A percentile compares a stretch with the other conserved stretches of the same genome.
Evolutionary conservation across 2,797 vertebrate genomes (phyloP).

Genomic region (Vipera latastei): DNA sequence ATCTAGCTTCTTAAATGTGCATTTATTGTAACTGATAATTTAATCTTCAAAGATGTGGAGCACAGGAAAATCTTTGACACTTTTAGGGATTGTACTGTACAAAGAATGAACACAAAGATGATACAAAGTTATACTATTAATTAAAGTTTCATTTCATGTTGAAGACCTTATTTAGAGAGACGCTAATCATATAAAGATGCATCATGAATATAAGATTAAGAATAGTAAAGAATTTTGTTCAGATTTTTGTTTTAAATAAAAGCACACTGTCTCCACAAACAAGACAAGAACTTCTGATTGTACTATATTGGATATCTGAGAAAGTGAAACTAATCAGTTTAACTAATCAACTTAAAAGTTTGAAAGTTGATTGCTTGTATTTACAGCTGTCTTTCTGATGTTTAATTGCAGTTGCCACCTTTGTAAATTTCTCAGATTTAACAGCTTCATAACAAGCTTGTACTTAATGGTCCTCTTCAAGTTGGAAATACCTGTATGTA

Average conservation of each 20-base stretch:
- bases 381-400: background rate
- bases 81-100: constrained; percentile 10
- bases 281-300: background rate
- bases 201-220: background rate
- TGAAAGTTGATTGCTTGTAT: background rate
- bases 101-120: background rate
- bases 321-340: background rate
- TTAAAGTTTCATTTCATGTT: background rate
- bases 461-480: background rate
- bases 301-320: background rate
- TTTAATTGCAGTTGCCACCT: background rate
- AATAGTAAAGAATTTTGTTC: background rate
- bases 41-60: constrained; percentile 34
- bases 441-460: background rate
- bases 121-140: constrained; percentile 5
- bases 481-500: background rate
- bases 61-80: constrained; percentile 23
- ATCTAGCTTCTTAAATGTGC: constrained; percentile 48
- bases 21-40: constrained; percentile 55
- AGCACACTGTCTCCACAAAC: background rate
- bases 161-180: background rate
- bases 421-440: background rate
- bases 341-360: background rate
- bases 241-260: background rate
- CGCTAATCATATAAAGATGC: background rate